These are phyloP conservation scores for Plotosus lineatus DNA, from an alignment of 2,113 vertebrate genomes.

Conservation along the genomic window DNA sequence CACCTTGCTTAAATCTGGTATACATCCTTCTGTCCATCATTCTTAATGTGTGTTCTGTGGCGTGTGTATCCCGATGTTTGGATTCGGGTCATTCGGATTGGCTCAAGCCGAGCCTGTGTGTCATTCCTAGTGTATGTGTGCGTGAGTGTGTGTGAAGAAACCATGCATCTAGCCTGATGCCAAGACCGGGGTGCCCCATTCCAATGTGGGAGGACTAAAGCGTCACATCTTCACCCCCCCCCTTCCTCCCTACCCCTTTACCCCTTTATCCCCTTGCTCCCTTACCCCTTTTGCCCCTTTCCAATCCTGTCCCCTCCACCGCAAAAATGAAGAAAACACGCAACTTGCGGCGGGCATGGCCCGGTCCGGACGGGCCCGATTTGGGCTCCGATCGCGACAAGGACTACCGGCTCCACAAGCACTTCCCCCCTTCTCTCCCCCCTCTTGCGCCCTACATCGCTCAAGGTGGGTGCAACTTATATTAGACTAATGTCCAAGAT, in stretches of 20 bases:
- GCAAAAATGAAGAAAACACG: slow-evolving; percentile 96
- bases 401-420: slow-evolving; percentile 97
- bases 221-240: slow-evolving; percentile 78
- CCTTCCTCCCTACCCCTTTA: slow-evolving; percentile 41
- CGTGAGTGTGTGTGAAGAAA: slow-evolving; percentile 44
- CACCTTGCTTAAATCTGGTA: slow-evolving; percentile 46
- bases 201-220: slow-evolving; percentile 79
- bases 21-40: slow-evolving; percentile 49
- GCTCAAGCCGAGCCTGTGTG: slow-evolving; percentile 81
- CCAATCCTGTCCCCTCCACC: slow-evolving; percentile 52
- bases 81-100: slow-evolving; percentile 80
- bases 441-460: slow-evolving; percentile 89
- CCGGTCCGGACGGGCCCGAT: slow-evolving; percentile 91
- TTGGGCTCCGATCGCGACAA: slow-evolving; percentile 96
- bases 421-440: slow-evolving; percentile 85
- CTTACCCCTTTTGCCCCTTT: slow-evolving; percentile 43
- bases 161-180: slow-evolving; percentile 79
- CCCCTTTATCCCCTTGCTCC: slow-evolving; percentile 42
- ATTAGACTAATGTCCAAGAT: not conserved
- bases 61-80: slow-evolving; percentile 89
- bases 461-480: slow-evolving; percentile 83
- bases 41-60: slow-evolving; percentile 84
- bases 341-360: slow-evolving; percentile 94
- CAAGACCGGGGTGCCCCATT: slow-evolving; percentile 74
- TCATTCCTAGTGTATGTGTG: slow-evolving; percentile 40